A percentile compares a stretch with the other conserved stretches of the same genome.
phyloP scores from a whole-genome alignment of 2,797 vertebrate genomes.

The Gallinago nigripennis region DNA sequence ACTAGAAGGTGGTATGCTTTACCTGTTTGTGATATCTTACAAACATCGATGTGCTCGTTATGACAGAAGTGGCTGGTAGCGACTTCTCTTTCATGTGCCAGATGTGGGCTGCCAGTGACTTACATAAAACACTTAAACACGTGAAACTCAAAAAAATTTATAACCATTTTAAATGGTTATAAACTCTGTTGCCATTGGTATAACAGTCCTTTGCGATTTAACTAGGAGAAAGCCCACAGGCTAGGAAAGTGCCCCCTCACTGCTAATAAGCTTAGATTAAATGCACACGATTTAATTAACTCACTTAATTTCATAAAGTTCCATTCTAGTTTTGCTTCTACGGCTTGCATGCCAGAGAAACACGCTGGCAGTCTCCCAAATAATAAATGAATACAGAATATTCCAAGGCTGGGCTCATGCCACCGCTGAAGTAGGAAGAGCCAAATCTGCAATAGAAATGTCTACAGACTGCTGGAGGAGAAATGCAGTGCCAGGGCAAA shows the following conservation, averaged over 20 bases:
- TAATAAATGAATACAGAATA: slow-evolving; percentile 25
- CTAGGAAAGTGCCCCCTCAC: not conserved
- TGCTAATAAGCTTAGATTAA: slow-evolving; percentile 23
- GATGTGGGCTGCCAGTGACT: not conserved
- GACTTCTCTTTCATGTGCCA: not conserved
- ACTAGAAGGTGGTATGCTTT: not conserved
- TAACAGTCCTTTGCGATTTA: not conserved
- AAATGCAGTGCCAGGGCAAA: not conserved
- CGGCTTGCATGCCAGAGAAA: not conserved
- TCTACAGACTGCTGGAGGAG: not conserved
- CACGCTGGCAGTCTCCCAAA: slow-evolving; percentile 31
- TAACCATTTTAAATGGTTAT: not conserved
- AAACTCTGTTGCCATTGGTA: not conserved
- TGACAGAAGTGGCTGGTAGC: not conserved
- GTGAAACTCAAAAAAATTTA: not conserved
- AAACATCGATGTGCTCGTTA: not conserved
- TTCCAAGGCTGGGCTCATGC: not conserved
- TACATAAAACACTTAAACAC: not conserved
- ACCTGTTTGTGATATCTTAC: not conserved
- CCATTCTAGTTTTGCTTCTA: not conserved
- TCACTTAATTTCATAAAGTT: slow-evolving; percentile 34
- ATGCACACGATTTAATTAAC: slow-evolving; percentile 11
- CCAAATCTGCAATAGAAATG: not conserved
- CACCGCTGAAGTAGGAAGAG: not conserved
- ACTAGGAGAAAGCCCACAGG: not conserved